phyloP scores from a whole-genome alignment of 2,113 vertebrate species.

The Cryptomyrus ogoouensis region DNA sequence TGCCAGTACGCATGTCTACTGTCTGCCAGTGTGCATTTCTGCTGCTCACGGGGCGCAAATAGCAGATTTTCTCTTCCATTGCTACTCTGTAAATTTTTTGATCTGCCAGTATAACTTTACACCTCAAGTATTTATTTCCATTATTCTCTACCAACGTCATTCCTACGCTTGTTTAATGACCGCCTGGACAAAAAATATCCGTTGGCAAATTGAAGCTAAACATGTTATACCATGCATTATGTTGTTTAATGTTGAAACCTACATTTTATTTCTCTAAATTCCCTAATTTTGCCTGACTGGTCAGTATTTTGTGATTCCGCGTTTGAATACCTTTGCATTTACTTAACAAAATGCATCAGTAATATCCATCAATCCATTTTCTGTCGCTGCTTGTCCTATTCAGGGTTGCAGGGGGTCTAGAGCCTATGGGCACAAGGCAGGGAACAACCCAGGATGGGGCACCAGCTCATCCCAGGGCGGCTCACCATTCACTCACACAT shows the following conservation, averaged over 20 bases:
- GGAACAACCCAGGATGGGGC: too few species aligned
- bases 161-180: not conserved
- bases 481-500: too few species aligned
- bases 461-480: too few species aligned
- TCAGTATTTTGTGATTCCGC: not conserved
- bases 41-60: not conserved
- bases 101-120: not conserved
- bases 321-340: not conserved
- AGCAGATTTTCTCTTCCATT: not conserved
- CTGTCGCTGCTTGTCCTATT: too few species aligned
- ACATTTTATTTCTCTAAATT: not conserved
- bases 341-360: too few species aligned
- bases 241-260: not conserved
- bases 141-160: not conserved
- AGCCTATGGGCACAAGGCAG: too few species aligned
- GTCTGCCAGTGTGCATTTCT: not conserved
- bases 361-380: too few species aligned
- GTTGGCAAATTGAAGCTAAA: not conserved
- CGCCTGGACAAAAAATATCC: too few species aligned
- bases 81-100: not conserved
- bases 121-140: not conserved
- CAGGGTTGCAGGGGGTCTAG: too few species aligned
- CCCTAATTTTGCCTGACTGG: not conserved
- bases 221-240: not conserved
- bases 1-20: too few species aligned